A percentile compares a stretch with the other conserved stretches of the same genome.
These are phyloP conservation scores for Orcinus orca DNA, from an alignment of 2,113 vertebrate species.

Conservation along the genomic window DNA sequence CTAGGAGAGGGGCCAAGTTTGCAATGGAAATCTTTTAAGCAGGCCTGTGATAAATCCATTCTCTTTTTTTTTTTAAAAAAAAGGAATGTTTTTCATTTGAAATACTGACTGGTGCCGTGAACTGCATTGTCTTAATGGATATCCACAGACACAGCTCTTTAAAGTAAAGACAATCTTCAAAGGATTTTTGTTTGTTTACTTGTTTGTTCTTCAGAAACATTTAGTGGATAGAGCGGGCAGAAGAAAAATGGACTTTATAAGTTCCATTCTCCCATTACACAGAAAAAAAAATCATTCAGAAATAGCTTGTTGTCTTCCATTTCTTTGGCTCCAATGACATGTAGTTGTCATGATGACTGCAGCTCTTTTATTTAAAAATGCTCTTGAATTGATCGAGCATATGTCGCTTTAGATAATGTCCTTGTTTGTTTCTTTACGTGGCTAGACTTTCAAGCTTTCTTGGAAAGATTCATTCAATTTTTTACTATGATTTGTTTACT, in stretches of 20 bases:
- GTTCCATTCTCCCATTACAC: slow-evolving; percentile 22
- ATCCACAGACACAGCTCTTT: slow-evolving; percentile 28
- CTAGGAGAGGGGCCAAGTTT: background rate
- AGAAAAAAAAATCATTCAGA: slow-evolving; percentile 31
- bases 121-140: background rate
- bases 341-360: background rate
- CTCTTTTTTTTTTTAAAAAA: background rate
- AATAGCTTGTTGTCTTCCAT: slow-evolving; percentile 37
- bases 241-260: slow-evolving; percentile 27
- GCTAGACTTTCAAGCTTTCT: background rate
- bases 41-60: background rate
- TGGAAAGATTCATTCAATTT: slow-evolving; percentile 17
- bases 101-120: background rate
- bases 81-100: slow-evolving; percentile 34
- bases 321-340: slow-evolving; percentile 37
- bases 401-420: background rate
- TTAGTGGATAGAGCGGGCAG: slow-evolving; percentile 26
- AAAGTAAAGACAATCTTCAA: slow-evolving; percentile 45
- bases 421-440: slow-evolving; percentile 5
- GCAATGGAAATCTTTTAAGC: background rate
- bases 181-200: slow-evolving; percentile 50
- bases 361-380: slow-evolving; percentile 23
- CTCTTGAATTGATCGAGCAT: background rate
- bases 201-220: slow-evolving; percentile 54
- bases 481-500: slow-evolving; percentile 70